Evolutionary conservation across 2,888 invertebrate genomes (phyloP), one percentile per base, ranked within the genome.

Genomic region (Eristalinus sepulchralis): DNA sequence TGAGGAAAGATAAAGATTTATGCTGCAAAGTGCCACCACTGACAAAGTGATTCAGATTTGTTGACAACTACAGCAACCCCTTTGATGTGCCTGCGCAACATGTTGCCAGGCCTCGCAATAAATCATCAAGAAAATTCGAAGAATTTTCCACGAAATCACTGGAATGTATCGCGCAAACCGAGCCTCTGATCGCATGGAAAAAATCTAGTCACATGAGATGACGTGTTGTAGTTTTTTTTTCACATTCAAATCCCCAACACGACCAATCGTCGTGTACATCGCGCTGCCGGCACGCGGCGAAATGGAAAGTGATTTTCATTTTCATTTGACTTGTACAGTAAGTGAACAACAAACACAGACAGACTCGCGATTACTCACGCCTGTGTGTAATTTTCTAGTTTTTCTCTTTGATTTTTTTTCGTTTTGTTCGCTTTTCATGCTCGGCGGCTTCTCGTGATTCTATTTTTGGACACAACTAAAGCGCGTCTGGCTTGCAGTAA

Each of bases 271-370:
- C n/a, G 39, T n/a, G n/a, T 17, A 62, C 57, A 55, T 34, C 55
- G 59, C 47, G 53, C n/a, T 36, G 80, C 17, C 53, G 68, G 22
- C 77, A 57, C 57, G 57, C 57, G 62, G 63, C 77, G 70, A 85
- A 85, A 85, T 82, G 85, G 85, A 85, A 85, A 85, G 85, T 85
- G 85, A 85, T 85, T 85, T 85, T 82, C 85, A 84, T 84, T 83
- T 83, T 78, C 53, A 53, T 81, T 81, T 57, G 33, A 10, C 22
- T 53, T 33, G 47, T 24, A 47, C 24, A 27, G 20, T 36, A 55
- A 39, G 39, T 5, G 47, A 47, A 47, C 17, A 8, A 2, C 36
- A 36, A 10, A 53, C 22, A 62, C 20, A 73, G 17, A 57, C n/a
- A n/a, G n/a, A n/a, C n/a, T n/a, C n/a, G n/a, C n/a, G n/a, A n/a